Base-by-base conservation (phyloP, 2,888 invertebrate species). In the Aricia artaxerxes region DNA sequence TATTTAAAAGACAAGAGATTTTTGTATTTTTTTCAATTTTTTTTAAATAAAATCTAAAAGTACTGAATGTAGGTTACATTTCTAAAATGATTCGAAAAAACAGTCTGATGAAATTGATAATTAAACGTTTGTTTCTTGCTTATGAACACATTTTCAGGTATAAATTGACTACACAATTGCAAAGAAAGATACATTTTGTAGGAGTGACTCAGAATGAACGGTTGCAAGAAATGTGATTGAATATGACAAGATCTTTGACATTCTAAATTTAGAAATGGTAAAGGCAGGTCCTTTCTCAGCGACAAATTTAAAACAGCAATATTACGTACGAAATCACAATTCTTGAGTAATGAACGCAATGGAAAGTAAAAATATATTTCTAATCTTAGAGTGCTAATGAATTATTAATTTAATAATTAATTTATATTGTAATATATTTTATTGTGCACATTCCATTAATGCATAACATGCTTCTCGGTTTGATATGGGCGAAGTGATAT, bases 331-430 rank as follows among this genome's bases (percentile, higher is more conserved):
- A 88, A 90, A 89, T 90, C 87, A 88, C 89, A 91, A 87, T 85
- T 89, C 88, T 89, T 89, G 90, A 85, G 80, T 82, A 81, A 82
- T 90, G 91, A 85, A 85, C 87, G 90, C 80, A 53, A 83, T 85
- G 85, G 88, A 87, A 90, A 84, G 88, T 88, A 91, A 82, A 90
- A 91, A 86, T 89, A 92, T 91, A 93, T 92, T 92, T 90, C 84
- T 91, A 92, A 92, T 87, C 90, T 86, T 94, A 94, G 94, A 91
- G 94, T 94, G 93, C 94, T 94, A 94, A 94, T 94, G 89, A 92
- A 92, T 57, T 76, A 89, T 92, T 89, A 92, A 81, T 92, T 92
- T 89, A 90, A 91, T 88, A 89, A 89, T 88, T 87, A 87, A 88
- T 88, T 88, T 89, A 89, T 91, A 90, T 88, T 94, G 92, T 94